Percentiles rank a stretch among this genome's conserved stretches.
Evolutionary conservation across 2,113 vertebrate genomes (phyloP).

Genomic region (Zapus hudsonius): DNA sequence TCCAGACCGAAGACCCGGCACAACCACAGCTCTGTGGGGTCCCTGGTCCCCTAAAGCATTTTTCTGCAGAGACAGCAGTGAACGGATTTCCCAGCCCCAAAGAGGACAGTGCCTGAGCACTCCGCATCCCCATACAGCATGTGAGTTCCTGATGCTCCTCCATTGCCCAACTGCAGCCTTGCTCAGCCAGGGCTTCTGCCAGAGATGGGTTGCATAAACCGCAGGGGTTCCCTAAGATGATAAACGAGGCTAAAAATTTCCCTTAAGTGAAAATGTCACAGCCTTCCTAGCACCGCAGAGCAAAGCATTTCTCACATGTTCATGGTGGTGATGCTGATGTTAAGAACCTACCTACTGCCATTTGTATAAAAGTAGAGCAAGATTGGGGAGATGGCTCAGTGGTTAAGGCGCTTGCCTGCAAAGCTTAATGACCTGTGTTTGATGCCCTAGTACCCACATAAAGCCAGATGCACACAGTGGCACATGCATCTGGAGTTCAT

Average conservation of each 20-base stretch:
- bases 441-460: no score
- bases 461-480: no score
- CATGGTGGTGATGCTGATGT: not conserved
- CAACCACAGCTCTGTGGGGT: not conserved
- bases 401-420: no score
- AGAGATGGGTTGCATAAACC: not conserved
- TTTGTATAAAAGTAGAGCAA: not conserved
- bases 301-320: not conserved
- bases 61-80: not conserved
- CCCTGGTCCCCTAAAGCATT: not conserved
- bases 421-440: no score
- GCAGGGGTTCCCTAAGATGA: not conserved
- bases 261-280: not conserved
- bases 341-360: not conserved
- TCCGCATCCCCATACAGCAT: not conserved
- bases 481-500: no score
- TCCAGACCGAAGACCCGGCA: not conserved
- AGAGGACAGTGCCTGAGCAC: not conserved
- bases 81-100: fast-evolving
- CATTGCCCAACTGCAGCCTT: not conserved
- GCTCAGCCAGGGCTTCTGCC: not conserved
- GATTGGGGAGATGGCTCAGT: no score
- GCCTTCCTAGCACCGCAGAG: not conserved
- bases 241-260: not conserved
- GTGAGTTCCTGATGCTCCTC: not conserved